Percentiles rank a stretch among this genome's conserved stretches.
Evolutionary conservation across 1,140 invertebrate species (phyloP).

Genomic region (Heliconius melpomene): DNA sequence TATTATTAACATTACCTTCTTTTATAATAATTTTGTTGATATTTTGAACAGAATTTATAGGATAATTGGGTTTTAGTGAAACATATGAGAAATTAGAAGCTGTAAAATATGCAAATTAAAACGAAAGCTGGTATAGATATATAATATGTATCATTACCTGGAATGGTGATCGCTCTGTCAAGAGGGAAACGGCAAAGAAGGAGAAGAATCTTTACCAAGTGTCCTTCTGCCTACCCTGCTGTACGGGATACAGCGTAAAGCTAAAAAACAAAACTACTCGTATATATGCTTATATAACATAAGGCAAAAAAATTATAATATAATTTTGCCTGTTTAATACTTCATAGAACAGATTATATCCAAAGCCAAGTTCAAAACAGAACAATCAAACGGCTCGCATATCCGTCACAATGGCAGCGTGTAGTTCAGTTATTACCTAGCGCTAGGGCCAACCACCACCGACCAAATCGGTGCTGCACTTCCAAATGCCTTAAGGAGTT

Average conservation of each 20-base stretch:
- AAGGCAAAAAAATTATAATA: too few species aligned
- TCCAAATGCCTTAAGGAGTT: conserved; percentile 72
- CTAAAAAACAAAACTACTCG: too few species aligned
- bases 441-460: conserved; percentile 39
- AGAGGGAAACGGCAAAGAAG: too few species aligned
- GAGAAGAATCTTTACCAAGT: too few species aligned
- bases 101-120: too few species aligned
- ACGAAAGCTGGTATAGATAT: too few species aligned
- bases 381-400: conserved; percentile 45
- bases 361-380: not conserved
- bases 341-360: not conserved
- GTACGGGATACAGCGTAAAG: too few species aligned
- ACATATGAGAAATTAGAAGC: not conserved
- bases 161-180: too few species aligned
- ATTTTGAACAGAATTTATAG: conserved; percentile 13
- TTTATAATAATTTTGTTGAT: conserved; percentile 45
- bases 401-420: conserved; percentile 56
- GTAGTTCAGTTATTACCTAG: conserved; percentile 54
- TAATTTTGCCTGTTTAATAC: not conserved
- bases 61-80: not conserved
- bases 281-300: too few species aligned
- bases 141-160: too few species aligned
- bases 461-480: conserved; percentile 46
- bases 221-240: too few species aligned
- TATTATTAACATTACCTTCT: conserved; percentile 54